phyloP scores from a whole-genome alignment of 2,888 invertebrate species.

The Chaetogeoica ovagalla region DNA sequence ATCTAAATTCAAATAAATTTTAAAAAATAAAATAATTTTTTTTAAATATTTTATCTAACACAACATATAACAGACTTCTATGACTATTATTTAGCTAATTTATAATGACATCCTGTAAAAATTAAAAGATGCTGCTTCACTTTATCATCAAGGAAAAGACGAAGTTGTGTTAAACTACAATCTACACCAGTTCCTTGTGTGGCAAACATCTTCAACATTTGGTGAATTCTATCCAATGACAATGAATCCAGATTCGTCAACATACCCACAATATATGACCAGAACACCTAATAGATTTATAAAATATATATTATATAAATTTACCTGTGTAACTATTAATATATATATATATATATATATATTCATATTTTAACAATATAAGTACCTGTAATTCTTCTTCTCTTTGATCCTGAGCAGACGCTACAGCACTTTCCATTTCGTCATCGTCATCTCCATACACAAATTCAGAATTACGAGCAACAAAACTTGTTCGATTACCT shows the following conservation, averaged over 20 bases:
- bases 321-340: neutral
- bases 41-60: neutral
- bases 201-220: conserved; percentile 96
- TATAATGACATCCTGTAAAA: conserved; percentile 83
- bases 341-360: neutral
- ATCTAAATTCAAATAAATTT: no score
- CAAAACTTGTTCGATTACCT: conserved; percentile 45
- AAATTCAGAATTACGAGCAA: conserved; percentile 57
- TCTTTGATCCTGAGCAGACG: conserved; percentile 89
- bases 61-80: neutral
- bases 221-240: conserved; percentile 89
- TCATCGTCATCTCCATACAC: conserved; percentile 80
- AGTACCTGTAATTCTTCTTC: conserved; percentile 84
- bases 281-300: conserved; percentile 69
- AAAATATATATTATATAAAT: conserved; percentile 52
- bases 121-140: conserved; percentile 86
- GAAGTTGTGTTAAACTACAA: conserved; percentile 83
- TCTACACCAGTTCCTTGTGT: conserved; percentile 87
- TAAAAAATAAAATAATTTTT: neutral
- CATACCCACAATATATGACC: conserved; percentile 98
- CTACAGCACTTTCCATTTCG: conserved; percentile 91
- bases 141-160: conserved; percentile 88
- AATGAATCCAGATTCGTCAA: conserved; percentile 90
- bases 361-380: conserved; percentile 5
- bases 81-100: conserved; percentile 69